phyloP scores from a whole-genome alignment of 2,888 invertebrate species.

The Ectobius pallidus region DNA sequence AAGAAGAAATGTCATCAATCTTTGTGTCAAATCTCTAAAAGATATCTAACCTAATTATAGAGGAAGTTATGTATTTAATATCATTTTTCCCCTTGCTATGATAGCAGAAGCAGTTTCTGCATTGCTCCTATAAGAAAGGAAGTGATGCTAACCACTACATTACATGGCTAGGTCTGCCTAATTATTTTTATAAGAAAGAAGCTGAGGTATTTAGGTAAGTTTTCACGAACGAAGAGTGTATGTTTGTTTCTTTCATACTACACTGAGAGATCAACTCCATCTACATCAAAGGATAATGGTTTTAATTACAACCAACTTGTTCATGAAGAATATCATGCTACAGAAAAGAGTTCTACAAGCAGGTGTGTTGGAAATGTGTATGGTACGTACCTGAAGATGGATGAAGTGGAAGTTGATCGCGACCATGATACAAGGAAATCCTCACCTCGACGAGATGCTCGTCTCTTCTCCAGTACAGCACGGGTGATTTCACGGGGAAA shows the following conservation, averaged over 20 bases:
- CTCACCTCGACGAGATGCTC: slow-evolving; percentile 48
- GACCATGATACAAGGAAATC: slow-evolving; percentile 53
- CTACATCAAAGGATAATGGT: too few relatives aligned
- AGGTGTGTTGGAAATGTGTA: background rate
- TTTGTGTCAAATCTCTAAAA: too few relatives aligned
- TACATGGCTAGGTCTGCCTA: too few relatives aligned
- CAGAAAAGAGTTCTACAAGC: slow-evolving; percentile 10
- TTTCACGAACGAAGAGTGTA: background rate
- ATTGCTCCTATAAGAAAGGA: too few relatives aligned
- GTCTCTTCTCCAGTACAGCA: slow-evolving; percentile 62
- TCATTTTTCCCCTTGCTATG: too few relatives aligned
- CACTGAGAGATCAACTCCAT: background rate
- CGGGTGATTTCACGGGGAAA: slow-evolving; percentile 77
- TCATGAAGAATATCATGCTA: slow-evolving; percentile 10
- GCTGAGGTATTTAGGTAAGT: background rate
- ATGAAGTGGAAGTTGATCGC: slow-evolving; percentile 52
- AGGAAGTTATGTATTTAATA: too few relatives aligned
- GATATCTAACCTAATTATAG: too few relatives aligned
- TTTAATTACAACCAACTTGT: too few relatives aligned
- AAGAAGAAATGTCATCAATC: too few relatives aligned
- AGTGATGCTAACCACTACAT: too few relatives aligned
- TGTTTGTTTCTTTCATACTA: background rate
- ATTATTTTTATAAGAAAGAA: background rate
- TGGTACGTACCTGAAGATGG: slow-evolving; percentile 50
- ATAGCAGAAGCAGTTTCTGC: too few relatives aligned